Evolutionary conservation across 2,888 invertebrate species (phyloP).

Genomic region (Eurytoma californica): DNA sequence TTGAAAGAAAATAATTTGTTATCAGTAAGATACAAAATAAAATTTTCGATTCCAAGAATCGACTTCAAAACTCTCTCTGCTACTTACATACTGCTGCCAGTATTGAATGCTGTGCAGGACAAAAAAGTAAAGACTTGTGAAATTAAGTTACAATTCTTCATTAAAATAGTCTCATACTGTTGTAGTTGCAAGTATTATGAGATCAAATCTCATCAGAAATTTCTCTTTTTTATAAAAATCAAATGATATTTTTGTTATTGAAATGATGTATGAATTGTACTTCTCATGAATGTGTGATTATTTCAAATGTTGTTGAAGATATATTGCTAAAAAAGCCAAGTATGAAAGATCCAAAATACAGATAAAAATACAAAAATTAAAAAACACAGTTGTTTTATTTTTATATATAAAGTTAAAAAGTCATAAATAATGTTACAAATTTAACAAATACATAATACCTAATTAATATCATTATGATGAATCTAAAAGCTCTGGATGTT

Average conservation of each 20-base stretch:
- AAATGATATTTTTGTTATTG: slow-evolving; percentile 52
- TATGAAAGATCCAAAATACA: slow-evolving; percentile 36
- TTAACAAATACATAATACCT: slow-evolving; percentile 8
- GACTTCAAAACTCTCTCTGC: slow-evolving; percentile 41
- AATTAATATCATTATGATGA: slow-evolving; percentile 11
- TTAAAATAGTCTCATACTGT: slow-evolving; percentile 46
- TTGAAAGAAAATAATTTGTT: slow-evolving; percentile 77
- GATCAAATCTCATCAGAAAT: slow-evolving; percentile 29
- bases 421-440: slow-evolving; percentile 5
- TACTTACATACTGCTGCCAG: slow-evolving; percentile 33
- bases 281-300: slow-evolving; percentile 55
- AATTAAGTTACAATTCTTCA: slow-evolving; percentile 40
- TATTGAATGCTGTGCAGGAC: slow-evolving; percentile 41
- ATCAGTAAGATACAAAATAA: slow-evolving; percentile 22
- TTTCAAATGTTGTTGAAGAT: slow-evolving; percentile 52
- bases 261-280: slow-evolving; percentile 51
- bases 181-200: slow-evolving; percentile 35
- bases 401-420: slow-evolving; percentile 13
- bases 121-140: slow-evolving; percentile 48
- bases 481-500: slow-evolving; percentile 64
- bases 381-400: slow-evolving; percentile 47
- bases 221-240: slow-evolving; percentile 37
- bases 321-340: slow-evolving; percentile 46
- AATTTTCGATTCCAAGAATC: slow-evolving; percentile 54
- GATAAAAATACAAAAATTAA: slow-evolving; percentile 49